Base-by-base conservation (phyloP, 2,888 invertebrate species). In the Phymatocera aterrima region DNA sequence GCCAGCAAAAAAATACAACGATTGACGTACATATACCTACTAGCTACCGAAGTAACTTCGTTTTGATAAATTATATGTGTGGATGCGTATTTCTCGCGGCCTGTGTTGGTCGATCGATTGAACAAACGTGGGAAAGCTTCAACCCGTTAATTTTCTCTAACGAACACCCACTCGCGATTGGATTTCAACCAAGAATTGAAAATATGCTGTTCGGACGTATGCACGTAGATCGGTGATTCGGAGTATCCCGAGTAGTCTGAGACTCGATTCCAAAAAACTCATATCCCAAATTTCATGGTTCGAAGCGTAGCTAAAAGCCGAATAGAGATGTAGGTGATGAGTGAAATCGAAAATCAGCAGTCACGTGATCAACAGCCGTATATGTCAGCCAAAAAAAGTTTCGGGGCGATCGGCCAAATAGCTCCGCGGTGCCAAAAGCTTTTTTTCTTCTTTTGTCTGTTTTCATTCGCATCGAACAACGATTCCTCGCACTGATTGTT, bases 301-400 rank as follows among this genome's bases (percentile, higher is more conserved):
- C 28, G 18, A 18, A 51, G 28, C 18, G 43, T n/a, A 40, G 18
- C 5, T 31, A 72, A 31, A 72, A n/a, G 48, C 51, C 72, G 34
- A 51, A 72, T 48, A 18, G 51, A 31, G 18, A 72, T 72, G 72
- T 72, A 72, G 72, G 72, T 34, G 72, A 21, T 3, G 51, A 72
- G n/a, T 72, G 72, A 72, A 72, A 72, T 72, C 51, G 48, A 51
- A 72, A 72, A 72, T 72, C 48, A 51, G 43, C 51, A 72, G 72
- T 72, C 72, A 72, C 72, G 72, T 72, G 72, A 21, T 72, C n/a
- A 31, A 24, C 34, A 64, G 18, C 28, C 68, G 68, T 46, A 68
- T 40, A 72, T 72, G 48, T 72, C 34, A 72, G 72, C 72, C 72
- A 72, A 72, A 51, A 72, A 72, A 72, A 72, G 72, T 72, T n/a